Evolutionary conservation across 2,113 vertebrate genomes (phyloP).

Genomic region (Chinchilla lanigera): DNA sequence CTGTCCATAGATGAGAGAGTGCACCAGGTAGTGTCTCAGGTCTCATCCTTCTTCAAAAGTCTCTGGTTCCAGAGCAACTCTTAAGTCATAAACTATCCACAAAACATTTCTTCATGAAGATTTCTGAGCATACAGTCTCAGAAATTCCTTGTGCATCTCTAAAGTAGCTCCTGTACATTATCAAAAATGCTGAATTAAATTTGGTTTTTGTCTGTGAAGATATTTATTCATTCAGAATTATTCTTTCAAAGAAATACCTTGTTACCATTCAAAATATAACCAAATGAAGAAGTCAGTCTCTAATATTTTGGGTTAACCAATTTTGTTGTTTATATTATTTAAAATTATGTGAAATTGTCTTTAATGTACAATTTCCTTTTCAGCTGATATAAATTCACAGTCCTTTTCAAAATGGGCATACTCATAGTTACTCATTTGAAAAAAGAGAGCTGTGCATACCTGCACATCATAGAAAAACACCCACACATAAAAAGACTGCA

Average conservation of each 20-base stretch:
- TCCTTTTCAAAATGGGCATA: slow-evolving; percentile 57
- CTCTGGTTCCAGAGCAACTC: not conserved
- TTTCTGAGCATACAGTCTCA: not conserved
- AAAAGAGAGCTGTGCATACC: slow-evolving; percentile 61
- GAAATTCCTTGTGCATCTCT: not conserved
- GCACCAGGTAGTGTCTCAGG: not conserved
- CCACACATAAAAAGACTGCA: slow-evolving; percentile 63
- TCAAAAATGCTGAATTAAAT: slow-evolving; percentile 40
- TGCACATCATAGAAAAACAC: slow-evolving; percentile 67
- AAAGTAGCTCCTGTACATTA: not conserved
- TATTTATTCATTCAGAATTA: not conserved
- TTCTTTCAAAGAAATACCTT: slow-evolving; percentile 14
- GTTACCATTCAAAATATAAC: slow-evolving; percentile 29
- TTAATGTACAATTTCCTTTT: slow-evolving; percentile 38
- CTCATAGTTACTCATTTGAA: slow-evolving; percentile 74
- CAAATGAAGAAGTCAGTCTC: not conserved
- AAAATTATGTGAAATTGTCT: slow-evolving; percentile 16
- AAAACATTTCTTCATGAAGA: not conserved
- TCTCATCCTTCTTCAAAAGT: not conserved
- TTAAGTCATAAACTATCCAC: not conserved
- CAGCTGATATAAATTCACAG: slow-evolving; percentile 61
- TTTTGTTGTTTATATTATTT: slow-evolving; percentile 34
- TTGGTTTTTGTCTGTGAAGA: not conserved
- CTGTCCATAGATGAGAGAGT: not conserved
- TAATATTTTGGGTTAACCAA: not conserved